Conservation (phyloP, 2,888 invertebrate genomes). For the Melanchra persicariae region DNA sequence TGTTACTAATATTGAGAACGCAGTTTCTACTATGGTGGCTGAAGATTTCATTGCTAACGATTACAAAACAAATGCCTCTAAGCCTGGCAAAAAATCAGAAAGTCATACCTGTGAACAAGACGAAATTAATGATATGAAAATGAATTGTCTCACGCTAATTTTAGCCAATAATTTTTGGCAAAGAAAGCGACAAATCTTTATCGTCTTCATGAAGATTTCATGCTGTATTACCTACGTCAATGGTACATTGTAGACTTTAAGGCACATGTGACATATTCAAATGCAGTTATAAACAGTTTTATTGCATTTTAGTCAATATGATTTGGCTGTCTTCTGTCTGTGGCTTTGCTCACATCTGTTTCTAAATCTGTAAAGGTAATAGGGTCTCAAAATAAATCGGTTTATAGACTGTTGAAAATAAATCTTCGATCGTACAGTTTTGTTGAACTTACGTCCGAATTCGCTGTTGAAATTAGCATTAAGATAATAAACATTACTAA, state of each 20-base stretch:
- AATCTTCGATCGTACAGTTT: conserved; percentile 41
- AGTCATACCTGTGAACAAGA: conserved; percentile 1
- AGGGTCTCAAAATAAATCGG: conserved; percentile 46
- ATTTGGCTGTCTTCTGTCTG: conserved; percentile 4
- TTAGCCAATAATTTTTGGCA: conserved; percentile 50
- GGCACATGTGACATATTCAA: conserved; percentile 26
- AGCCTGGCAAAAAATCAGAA: neutral
- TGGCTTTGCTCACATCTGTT: conserved; percentile 31
- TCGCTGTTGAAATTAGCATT: conserved; percentile 39
- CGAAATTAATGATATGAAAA: conserved; percentile 7
- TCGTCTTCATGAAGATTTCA: conserved; percentile 15
- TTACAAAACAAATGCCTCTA: neutral
- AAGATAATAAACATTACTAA: conserved; percentile 36
- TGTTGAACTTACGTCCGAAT: conserved; percentile 26
- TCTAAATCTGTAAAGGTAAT: conserved; percentile 41
- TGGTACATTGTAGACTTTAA: conserved; percentile 39
- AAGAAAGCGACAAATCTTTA: conserved; percentile 27
- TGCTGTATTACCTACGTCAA: conserved; percentile 22
- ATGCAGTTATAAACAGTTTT: conserved; percentile 15
- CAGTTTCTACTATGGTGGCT: neutral
- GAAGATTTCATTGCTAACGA: neutral
- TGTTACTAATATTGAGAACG: neutral
- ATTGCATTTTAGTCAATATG: conserved; percentile 19
- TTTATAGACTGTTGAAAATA: conserved; percentile 40
- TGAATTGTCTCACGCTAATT: conserved; percentile 34